Evolutionary conservation across 2,797 vertebrate genomes (phyloP).

Genomic region (Clarias platycephalus): DNA sequence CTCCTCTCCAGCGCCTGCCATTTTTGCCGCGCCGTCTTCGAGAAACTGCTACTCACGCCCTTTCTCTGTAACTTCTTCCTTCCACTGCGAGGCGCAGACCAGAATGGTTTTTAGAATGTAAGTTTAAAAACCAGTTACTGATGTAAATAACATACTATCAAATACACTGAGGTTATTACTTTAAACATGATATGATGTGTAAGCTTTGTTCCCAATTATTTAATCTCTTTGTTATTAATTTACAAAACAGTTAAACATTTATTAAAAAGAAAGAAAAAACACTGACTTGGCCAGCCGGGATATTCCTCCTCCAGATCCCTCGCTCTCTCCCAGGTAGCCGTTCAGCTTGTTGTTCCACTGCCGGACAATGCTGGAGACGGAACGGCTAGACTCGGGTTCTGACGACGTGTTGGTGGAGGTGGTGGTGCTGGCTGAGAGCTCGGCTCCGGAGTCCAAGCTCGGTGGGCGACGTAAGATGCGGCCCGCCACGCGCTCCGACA

Average conservation of each 20-base stretch:
- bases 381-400: constrained; percentile 81
- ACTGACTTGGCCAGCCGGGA: constrained; percentile 73
- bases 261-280: background rate
- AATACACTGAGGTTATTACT: background rate
- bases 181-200: background rate
- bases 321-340: constrained; percentile 80
- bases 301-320: constrained; percentile 51
- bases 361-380: constrained; percentile 89
- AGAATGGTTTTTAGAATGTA: background rate
- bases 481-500: constrained; percentile 88
- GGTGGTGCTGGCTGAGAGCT: constrained; percentile 85
- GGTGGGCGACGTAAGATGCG: constrained; percentile 75
- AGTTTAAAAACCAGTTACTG: background rate
- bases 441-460: constrained; percentile 82
- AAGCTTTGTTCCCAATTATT: background rate
- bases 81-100: constrained; percentile 42
- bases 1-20: constrained; percentile 92
- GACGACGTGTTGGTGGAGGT: constrained; percentile 82
- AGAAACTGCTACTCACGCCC: constrained; percentile 77
- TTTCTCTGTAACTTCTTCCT: constrained; percentile 92
- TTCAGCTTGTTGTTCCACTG: constrained; percentile 95
- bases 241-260: background rate
- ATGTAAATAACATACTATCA: background rate
- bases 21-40: constrained; percentile 89
- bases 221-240: background rate